Conservation (phyloP, 2,797 vertebrate genomes). For the Sebastes hopkinsi region DNA sequence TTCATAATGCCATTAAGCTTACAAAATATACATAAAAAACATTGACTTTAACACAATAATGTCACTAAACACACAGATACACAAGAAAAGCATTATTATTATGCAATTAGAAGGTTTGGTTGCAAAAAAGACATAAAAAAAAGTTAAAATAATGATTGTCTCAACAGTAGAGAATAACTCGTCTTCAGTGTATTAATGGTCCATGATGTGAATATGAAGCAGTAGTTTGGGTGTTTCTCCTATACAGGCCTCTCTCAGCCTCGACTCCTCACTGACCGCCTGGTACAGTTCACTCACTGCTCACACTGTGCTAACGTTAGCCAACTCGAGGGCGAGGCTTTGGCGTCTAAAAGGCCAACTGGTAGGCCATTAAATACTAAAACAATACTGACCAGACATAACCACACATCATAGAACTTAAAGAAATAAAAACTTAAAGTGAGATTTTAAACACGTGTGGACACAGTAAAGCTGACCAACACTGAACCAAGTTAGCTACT, state of each 20-base stretch:
- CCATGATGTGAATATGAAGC: background rate
- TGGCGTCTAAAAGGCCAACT: conserved; percentile 65
- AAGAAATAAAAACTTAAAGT: background rate
- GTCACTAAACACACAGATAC: no score
- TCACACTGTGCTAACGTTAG: conserved; percentile 69
- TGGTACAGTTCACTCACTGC: conserved; percentile 63
- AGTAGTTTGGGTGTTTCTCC: background rate
- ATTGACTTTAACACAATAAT: background rate
- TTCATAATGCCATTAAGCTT: no score
- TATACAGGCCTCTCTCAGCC: conserved; percentile 66
- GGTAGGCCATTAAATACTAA: conserved; percentile 58
- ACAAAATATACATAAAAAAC: no score
- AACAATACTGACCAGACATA: background rate
- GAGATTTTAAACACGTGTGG: background rate
- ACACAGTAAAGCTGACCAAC: background rate
- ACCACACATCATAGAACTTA: background rate
- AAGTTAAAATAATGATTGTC: background rate
- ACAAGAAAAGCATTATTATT: no score
- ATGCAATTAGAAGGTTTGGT: no score
- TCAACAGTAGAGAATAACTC: background rate
- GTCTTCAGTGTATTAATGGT: background rate
- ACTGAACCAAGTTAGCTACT: conserved; percentile 53
- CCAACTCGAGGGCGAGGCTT: conserved; percentile 81
- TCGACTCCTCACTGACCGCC: conserved; percentile 68
- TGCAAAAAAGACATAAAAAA: no score